Percentiles rank a stretch among this genome's conserved stretches.
These are phyloP conservation scores for Cerceris rybyensis DNA, from an alignment of 2,888 invertebrate species.

Conservation along the genomic window DNA sequence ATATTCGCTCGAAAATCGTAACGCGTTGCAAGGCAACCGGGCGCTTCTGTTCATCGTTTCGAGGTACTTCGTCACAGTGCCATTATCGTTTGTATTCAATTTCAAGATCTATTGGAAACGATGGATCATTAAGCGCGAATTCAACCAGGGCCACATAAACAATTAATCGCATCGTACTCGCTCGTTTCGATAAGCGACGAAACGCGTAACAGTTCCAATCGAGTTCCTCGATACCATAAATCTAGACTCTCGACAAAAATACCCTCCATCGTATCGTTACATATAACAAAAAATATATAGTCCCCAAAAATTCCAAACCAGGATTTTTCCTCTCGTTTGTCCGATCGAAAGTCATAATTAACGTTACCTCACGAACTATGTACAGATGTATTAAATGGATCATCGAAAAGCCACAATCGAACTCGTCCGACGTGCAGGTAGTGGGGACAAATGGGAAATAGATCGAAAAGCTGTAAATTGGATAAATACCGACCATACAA, in stretches of 20 bases:
- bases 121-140: slow-evolving; percentile 60
- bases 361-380: slow-evolving; percentile 22
- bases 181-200: not conserved
- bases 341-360: slow-evolving; percentile 25
- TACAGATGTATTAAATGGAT: slow-evolving; percentile 36
- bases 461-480: slow-evolving; percentile 72
- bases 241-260: no score
- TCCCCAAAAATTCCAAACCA: not conserved
- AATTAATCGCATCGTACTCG: slow-evolving; percentile 45
- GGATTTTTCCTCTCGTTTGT: not conserved
- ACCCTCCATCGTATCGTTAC: not conserved
- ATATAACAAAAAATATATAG: not conserved
- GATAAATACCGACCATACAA: slow-evolving; percentile 61
- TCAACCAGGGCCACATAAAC: slow-evolving; percentile 49
- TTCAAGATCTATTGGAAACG: slow-evolving; percentile 51
- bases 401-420: slow-evolving; percentile 49
- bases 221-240: no score
- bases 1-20: slow-evolving; percentile 5
- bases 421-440: slow-evolving; percentile 10
- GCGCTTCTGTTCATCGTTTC: slow-evolving; percentile 38
- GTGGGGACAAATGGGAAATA: slow-evolving; percentile 63
- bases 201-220: not conserved
- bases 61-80: slow-evolving; percentile 36
- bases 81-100: slow-evolving; percentile 56
- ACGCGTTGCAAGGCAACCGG: not conserved